A percentile compares a stretch with the other conserved stretches of the same genome.
Conservation (phyloP, 2,113 vertebrate species). For the Upupa epops region DNA sequence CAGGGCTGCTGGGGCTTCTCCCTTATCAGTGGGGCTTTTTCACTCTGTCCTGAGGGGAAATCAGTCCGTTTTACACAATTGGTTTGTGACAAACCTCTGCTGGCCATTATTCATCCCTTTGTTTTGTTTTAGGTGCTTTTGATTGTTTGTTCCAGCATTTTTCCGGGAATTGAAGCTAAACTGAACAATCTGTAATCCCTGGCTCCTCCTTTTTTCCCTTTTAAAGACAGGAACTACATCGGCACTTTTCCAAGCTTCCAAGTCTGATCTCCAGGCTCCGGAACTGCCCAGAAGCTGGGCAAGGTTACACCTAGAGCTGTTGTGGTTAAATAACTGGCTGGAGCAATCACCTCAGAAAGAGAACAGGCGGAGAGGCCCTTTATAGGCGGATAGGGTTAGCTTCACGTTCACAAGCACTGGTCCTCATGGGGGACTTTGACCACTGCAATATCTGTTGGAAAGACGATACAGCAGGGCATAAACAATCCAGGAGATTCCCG, state of each 20-base stretch:
- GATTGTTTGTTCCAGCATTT: conserved; percentile 63
- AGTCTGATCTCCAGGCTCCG: not conserved
- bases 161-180: conserved; percentile 66
- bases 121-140: conserved; percentile 56
- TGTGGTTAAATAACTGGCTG: not conserved
- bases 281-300: not conserved
- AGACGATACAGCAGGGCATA: too few relatives aligned
- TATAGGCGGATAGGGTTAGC: too few relatives aligned
- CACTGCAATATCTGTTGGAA: too few relatives aligned
- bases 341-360: not conserved
- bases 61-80: not conserved
- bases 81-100: conserved; percentile 22
- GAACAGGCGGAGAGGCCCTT: too few relatives aligned
- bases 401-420: too few relatives aligned
- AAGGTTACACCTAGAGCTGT: not conserved
- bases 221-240: conserved; percentile 51
- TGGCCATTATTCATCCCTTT: conserved; percentile 42
- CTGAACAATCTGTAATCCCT: conserved; percentile 56
- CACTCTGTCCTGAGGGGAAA: conserved; percentile 16
- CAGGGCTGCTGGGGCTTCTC: not conserved
- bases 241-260: conserved; percentile 41
- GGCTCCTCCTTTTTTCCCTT: conserved; percentile 65
- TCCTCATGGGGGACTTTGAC: too few relatives aligned
- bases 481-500: too few relatives aligned
- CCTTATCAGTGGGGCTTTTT: not conserved